Percentiles rank a stretch among this genome's conserved stretches.
Conservation (phyloP, 2,797 vertebrate species). For the Limnodromus scolopaceus region DNA sequence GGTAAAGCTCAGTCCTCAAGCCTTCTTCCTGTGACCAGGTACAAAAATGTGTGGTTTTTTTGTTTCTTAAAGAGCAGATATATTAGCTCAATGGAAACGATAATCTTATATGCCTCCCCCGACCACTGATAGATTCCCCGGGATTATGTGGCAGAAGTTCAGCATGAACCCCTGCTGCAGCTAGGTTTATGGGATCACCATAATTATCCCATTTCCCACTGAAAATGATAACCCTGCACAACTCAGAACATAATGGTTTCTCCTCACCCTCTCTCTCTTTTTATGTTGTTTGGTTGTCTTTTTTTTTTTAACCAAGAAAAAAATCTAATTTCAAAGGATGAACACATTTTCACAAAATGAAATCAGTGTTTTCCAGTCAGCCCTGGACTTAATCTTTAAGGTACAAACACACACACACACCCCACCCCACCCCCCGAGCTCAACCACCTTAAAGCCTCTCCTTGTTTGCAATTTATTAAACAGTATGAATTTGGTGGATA, state of each 20-base stretch:
- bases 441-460: not conserved
- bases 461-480: not conserved
- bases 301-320: not conserved
- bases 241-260: not conserved
- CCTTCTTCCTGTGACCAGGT: not conserved
- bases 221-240: not conserved
- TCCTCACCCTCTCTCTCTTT: not conserved
- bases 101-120: not conserved
- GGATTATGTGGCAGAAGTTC: not conserved
- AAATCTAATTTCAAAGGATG: not conserved
- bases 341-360: not conserved
- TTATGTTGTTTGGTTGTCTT: not conserved
- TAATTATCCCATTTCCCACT: no score
- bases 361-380: not conserved
- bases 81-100: not conserved
- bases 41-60: fast-evolving
- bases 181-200: not conserved
- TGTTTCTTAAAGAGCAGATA: not conserved
- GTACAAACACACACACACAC: no score
- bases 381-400: not conserved
- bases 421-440: not conserved
- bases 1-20: not conserved
- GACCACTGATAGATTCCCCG: not conserved
- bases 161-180: not conserved
- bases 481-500: not conserved